Percentiles rank a stretch among this genome's conserved stretches.
These are phyloP conservation scores for Lophura swinhoii DNA, from an alignment of 2,797 vertebrate species.

Conservation along the genomic window DNA sequence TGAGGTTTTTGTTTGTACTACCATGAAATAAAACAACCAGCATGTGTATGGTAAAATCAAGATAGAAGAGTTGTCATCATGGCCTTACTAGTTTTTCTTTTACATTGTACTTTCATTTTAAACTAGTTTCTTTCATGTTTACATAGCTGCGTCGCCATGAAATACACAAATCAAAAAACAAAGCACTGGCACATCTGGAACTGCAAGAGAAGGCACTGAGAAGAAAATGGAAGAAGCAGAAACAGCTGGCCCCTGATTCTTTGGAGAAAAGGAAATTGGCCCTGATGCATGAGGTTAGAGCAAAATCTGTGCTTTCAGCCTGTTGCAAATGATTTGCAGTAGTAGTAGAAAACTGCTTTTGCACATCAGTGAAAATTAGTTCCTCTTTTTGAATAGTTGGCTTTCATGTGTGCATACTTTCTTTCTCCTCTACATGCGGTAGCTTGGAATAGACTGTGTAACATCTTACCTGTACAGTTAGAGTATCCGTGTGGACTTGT, in stretches of 20 bases:
- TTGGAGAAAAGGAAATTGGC: constrained; percentile 82
- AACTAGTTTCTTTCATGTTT: not conserved
- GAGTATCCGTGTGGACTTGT: not conserved
- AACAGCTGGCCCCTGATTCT: constrained; percentile 65
- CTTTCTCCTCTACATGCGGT: fast-evolving
- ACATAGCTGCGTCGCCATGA: constrained; percentile 87
- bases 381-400: not conserved
- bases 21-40: not conserved
- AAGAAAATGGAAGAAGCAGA: constrained; percentile 78
- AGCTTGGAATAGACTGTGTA: not conserved
- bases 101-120: not conserved
- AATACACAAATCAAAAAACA: constrained; percentile 91
- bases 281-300: constrained; percentile 89
- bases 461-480: fast-evolving
- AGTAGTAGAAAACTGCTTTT: not conserved
- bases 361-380: not conserved
- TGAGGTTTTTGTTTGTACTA: not conserved
- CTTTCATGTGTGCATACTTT: fast-evolving
- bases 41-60: not conserved
- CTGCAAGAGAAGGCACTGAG: constrained; percentile 86
- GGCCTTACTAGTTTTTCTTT: not conserved
- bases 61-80: not conserved
- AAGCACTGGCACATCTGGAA: constrained; percentile 87
- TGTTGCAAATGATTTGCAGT: not conserved
- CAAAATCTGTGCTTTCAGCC: not conserved